A percentile compares a stretch with the other conserved stretches of the same genome.
Evolutionary conservation across 2,797 vertebrate species (phyloP).

Genomic region (Epinephelus malabaricus): DNA sequence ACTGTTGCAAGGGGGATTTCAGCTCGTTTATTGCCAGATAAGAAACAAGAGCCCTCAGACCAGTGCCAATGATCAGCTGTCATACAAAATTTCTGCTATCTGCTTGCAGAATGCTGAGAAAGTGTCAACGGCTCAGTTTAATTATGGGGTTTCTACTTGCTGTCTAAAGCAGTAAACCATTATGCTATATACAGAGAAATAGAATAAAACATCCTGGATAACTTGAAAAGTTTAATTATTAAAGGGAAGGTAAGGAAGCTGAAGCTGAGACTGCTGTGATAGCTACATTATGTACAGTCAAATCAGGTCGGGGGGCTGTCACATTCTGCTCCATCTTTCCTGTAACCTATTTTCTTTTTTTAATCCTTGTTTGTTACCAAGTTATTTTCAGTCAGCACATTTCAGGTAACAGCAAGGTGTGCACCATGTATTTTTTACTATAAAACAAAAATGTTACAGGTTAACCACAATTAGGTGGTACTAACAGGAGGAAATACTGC

Average conservation of each 20-base stretch:
- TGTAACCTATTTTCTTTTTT: constrained; percentile 15
- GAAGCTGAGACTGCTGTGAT: constrained; percentile 5
- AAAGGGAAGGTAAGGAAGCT: constrained; percentile 28
- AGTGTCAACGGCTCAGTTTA: constrained; percentile 54
- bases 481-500: constrained; percentile 22
- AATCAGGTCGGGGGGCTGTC: constrained; percentile 27
- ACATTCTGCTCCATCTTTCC: constrained; percentile 6
- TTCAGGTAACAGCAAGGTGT: constrained; percentile 16
- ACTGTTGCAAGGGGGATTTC: constrained; percentile 76
- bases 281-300: constrained; percentile 14
- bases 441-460: constrained; percentile 14
- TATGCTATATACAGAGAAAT: constrained; percentile 41
- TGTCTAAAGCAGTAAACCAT: constrained; percentile 44
- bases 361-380: constrained; percentile 5
- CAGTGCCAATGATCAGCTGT: constrained; percentile 73
- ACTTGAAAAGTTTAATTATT: constrained; percentile 47
- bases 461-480: constrained; percentile 25
- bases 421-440: constrained; percentile 26
- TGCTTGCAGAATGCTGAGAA: constrained; percentile 49
- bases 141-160: constrained; percentile 59
- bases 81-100: constrained; percentile 63
- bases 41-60: constrained; percentile 78
- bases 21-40: constrained; percentile 70
- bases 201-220: constrained; percentile 48
- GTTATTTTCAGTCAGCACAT: constrained; percentile 14